These are phyloP conservation scores for Protonibea diacanthus DNA, from an alignment of 2,797 vertebrate genomes.

Conservation along the genomic window DNA sequence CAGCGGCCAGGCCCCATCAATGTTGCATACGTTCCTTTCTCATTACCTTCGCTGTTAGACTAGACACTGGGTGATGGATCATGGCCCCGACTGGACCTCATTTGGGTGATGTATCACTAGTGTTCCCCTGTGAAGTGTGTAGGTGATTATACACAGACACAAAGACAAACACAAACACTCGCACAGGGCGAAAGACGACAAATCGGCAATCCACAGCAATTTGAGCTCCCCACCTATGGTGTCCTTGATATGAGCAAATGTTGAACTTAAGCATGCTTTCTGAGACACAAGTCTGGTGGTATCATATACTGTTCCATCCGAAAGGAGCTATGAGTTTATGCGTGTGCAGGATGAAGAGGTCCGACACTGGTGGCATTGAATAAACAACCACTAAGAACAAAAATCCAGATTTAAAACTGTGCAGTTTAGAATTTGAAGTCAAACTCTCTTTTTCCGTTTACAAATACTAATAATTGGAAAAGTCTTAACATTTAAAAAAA, in stretches of 20 bases:
- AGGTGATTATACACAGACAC: slow-evolving; percentile 82
- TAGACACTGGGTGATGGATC: slow-evolving; percentile 84
- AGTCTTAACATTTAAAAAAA: not conserved
- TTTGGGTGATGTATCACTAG: slow-evolving; percentile 86
- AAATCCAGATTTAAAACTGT: not conserved
- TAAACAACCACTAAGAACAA: not conserved
- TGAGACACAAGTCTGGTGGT: slow-evolving; percentile 5
- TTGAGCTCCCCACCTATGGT: slow-evolving; percentile 46
- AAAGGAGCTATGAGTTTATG: not conserved
- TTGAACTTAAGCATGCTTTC: slow-evolving; percentile 5
- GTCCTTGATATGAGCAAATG: slow-evolving; percentile 51
- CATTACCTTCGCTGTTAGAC: slow-evolving; percentile 82
- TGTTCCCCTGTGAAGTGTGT: slow-evolving; percentile 80
- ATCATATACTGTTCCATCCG: not conserved
- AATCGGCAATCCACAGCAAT: slow-evolving; percentile 57
- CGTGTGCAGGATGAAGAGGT: not conserved
- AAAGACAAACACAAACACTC: slow-evolving; percentile 82
- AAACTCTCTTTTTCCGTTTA: not conserved
- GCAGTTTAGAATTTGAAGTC: slow-evolving; percentile 6
- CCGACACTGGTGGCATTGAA: not conserved
- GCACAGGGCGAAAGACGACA: slow-evolving; percentile 56
- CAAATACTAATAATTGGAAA: slow-evolving; percentile 7
- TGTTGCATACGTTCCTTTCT: slow-evolving; percentile 83
- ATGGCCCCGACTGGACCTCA: slow-evolving; percentile 81
- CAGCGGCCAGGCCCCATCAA: slow-evolving; percentile 72